These are phyloP conservation scores for Apus apus DNA, from an alignment of 2,113 vertebrate genomes.

Conservation along the genomic window DNA sequence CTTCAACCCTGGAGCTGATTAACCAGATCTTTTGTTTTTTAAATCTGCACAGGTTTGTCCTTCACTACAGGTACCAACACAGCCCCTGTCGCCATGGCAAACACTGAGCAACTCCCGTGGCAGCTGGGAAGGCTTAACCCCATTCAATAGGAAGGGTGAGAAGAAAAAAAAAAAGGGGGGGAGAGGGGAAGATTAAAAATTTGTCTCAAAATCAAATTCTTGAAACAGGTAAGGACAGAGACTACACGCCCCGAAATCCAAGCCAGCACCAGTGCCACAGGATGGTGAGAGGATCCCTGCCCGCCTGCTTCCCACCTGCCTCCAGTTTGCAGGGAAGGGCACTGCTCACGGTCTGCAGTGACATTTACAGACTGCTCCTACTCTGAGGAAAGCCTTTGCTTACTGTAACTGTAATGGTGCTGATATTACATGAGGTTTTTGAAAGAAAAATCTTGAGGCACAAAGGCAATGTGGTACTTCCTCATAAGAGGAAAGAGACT, in stretches of 20 bases:
- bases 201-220: not conserved
- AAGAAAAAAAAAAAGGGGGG: not conserved
- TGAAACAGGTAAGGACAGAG: not conserved
- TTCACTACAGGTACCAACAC: not conserved
- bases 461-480: not conserved
- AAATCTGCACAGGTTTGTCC: not conserved
- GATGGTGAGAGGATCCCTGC: not conserved
- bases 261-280: not conserved
- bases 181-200: not conserved
- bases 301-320: not conserved
- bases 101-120: rapidly evolving
- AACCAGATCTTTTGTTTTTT: not conserved
- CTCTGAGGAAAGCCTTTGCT: not conserved
- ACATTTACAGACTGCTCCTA: not conserved
- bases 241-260: not conserved
- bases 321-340: not conserved
- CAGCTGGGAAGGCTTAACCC: not conserved
- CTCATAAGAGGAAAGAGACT: not conserved
- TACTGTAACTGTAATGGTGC: not conserved
- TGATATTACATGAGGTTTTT: not conserved
- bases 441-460: not conserved
- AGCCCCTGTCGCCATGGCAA: not conserved
- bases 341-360: not conserved
- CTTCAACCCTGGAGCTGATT: not conserved
- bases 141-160: rapidly evolving